These are phyloP conservation scores for Brachionus asplanchnoidis DNA, from an alignment of 1,140 invertebrate species.

Conservation along the genomic window DNA sequence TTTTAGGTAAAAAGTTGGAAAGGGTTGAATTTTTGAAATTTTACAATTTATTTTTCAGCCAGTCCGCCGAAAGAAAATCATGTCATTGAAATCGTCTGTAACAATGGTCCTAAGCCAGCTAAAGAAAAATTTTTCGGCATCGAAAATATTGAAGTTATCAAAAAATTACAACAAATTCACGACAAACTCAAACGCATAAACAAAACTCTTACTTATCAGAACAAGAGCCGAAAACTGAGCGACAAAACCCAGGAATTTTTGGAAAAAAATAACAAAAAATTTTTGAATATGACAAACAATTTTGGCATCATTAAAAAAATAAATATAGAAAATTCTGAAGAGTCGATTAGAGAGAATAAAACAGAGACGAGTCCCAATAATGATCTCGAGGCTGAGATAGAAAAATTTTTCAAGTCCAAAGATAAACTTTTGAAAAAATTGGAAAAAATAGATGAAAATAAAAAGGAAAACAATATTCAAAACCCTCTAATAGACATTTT, in stretches of 20 bases:
- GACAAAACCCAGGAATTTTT: constrained; percentile 13
- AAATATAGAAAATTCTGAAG: background rate
- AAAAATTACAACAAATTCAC: constrained; percentile 38
- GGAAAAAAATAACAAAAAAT: constrained; percentile 27
- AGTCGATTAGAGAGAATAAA: background rate
- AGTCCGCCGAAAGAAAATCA: constrained; percentile 36
- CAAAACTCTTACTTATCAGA: background rate
- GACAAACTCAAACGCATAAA: constrained; percentile 20
- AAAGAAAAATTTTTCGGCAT: background rate
- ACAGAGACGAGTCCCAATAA: background rate
- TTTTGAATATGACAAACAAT: background rate
- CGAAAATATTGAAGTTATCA: background rate
- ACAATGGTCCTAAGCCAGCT: background rate
- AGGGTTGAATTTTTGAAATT: no score
- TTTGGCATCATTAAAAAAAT: constrained; percentile 4
- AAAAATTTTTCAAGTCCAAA: constrained; percentile 25
- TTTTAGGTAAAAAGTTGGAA: background rate
- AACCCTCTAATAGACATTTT: background rate
- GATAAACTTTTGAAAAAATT: background rate
- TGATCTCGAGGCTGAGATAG: constrained; percentile 21
- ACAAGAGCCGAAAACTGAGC: background rate
- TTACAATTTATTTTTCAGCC: background rate
- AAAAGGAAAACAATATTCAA: background rate
- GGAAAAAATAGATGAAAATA: background rate
- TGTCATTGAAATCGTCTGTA: constrained; percentile 22